Evolutionary conservation across 1,140 invertebrate genomes (phyloP).

Genomic region (Arctopsyche grandis): DNA sequence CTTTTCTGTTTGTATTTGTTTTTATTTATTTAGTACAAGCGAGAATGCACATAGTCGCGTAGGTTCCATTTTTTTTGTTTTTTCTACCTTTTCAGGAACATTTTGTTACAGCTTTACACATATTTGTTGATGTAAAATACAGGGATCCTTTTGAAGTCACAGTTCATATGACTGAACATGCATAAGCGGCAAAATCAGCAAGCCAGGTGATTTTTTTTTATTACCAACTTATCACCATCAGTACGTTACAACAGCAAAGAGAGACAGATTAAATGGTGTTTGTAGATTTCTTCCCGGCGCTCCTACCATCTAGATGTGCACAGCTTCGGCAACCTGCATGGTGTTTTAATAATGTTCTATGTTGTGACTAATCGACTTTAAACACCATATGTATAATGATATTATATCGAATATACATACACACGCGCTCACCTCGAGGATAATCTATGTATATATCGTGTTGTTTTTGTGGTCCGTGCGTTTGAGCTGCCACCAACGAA

Average conservation of each 20-base stretch:
- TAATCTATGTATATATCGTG: background rate
- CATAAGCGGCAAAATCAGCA: no score
- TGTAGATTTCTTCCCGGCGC: background rate
- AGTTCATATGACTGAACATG: background rate
- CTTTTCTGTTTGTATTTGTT: background rate
- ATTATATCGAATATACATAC: background rate
- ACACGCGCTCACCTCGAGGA: no score
- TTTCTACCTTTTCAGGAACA: background rate
- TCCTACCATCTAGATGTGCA: constrained; percentile 3
- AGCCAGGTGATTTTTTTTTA: no score
- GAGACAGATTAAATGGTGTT: background rate
- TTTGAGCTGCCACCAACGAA: background rate
- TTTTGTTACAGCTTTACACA: background rate
- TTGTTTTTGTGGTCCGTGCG: background rate
- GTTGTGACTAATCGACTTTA: background rate
- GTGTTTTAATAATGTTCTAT: background rate
- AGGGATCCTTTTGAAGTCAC: background rate
- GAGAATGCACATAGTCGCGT: background rate
- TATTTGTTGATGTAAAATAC: background rate
- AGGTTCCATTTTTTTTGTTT: background rate
- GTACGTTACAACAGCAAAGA: no score
- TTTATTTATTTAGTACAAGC: background rate
- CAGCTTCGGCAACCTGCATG: background rate
- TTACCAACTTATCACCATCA: no score
- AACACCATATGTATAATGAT: background rate